Conservation (phyloP, 2,113 vertebrate genomes). For the Xyliphius kryptos region DNA sequence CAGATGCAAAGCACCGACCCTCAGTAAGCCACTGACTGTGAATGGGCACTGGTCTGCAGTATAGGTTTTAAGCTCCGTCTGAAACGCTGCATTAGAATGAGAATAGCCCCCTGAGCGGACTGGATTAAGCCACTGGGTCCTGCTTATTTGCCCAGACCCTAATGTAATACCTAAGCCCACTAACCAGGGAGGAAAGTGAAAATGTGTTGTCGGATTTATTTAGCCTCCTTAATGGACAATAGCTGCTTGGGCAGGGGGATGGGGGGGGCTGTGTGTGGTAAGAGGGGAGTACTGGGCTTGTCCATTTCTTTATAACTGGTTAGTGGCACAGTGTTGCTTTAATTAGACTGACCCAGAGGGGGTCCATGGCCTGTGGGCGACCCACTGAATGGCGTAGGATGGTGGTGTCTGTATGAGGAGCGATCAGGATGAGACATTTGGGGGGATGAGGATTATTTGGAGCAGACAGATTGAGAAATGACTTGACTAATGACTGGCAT, state of each 20-base stretch:
- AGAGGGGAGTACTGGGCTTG: conserved; percentile 44
- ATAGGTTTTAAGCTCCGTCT: conserved; percentile 32
- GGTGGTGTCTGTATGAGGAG: conserved; percentile 55
- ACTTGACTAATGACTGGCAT: conserved; percentile 51
- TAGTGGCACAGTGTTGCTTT: conserved; percentile 69
- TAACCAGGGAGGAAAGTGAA: conserved; percentile 56
- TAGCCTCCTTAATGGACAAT: conserved; percentile 57
- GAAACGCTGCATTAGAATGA: conserved; percentile 41
- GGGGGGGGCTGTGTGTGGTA: too few relatives aligned
- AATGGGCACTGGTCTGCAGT: conserved; percentile 22
- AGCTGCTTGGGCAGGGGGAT: conserved; percentile 37
- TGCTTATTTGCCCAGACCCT: conserved; percentile 47
- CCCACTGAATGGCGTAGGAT: conserved; percentile 65
- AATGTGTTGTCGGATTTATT: conserved; percentile 62
- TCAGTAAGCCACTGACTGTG: conserved; percentile 21
- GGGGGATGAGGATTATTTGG: conserved; percentile 59
- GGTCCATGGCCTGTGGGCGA: conserved; percentile 61
- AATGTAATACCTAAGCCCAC: conserved; percentile 60
- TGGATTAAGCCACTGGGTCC: conserved; percentile 62
- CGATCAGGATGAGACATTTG: too few relatives aligned
- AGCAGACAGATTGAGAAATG: conserved; percentile 59
- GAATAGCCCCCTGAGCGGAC: conserved; percentile 51
- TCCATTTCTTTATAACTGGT: conserved; percentile 60
- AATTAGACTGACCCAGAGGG: conserved; percentile 73
- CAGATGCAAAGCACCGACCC: conserved; percentile 26